These are phyloP conservation scores for Galerucella calmariensis DNA, from an alignment of 2,888 invertebrate genomes.

Conservation along the genomic window DNA sequence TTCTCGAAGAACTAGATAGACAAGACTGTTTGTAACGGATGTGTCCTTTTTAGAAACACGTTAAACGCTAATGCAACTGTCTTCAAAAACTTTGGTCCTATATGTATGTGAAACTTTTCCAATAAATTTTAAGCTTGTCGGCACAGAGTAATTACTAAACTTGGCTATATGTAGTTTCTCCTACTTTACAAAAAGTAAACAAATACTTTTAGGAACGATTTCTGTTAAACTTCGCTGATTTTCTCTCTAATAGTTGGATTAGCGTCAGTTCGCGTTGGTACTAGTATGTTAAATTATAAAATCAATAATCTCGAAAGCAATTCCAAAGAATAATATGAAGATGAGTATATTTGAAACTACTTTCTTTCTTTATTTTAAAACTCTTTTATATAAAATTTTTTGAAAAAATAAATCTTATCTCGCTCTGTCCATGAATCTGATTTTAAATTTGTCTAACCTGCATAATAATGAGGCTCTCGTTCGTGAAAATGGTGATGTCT, in stretches of 20 bases:
- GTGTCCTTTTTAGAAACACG: constrained; percentile 21
- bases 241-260: constrained; percentile 18
- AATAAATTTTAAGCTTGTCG: constrained; percentile 48
- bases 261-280: not conserved
- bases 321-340: too few relatives aligned
- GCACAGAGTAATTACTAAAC: constrained; percentile 46
- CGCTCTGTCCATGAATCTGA: not conserved
- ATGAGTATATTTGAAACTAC: too few relatives aligned
- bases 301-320: not conserved
- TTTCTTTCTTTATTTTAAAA: too few relatives aligned
- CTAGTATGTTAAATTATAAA: not conserved
- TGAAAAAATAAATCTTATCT: too few relatives aligned
- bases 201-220: constrained; percentile 38
- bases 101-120: constrained; percentile 45
- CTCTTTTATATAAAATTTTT: too few relatives aligned
- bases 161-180: constrained; percentile 42
- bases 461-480: constrained; percentile 78
- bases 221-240: constrained; percentile 34
- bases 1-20: constrained; percentile 9
- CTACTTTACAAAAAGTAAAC: constrained; percentile 44
- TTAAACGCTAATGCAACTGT: constrained; percentile 38
- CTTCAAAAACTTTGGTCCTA: constrained; percentile 40
- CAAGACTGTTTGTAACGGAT: constrained; percentile 1
- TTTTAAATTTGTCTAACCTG: constrained; percentile 67
- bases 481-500: constrained; percentile 83